A percentile compares a stretch with the other conserved stretches of the same genome.
Evolutionary conservation across 2,888 invertebrate species (phyloP).

Genomic region (Drosophila mettleri): DNA sequence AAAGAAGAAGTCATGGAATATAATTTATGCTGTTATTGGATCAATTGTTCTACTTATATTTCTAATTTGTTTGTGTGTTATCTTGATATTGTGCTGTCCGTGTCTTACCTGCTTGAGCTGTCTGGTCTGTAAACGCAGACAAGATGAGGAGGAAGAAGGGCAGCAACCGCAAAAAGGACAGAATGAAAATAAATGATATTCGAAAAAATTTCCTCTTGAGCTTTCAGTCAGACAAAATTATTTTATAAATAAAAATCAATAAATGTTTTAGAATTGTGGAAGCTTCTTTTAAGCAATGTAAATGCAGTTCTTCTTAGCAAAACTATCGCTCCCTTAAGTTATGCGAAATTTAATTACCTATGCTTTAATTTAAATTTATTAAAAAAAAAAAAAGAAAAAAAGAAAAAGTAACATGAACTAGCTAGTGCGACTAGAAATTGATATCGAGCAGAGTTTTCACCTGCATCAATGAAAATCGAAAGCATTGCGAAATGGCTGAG

Average conservation of each 20-base stretch:
- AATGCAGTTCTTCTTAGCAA: too few species aligned
- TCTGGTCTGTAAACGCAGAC: background rate
- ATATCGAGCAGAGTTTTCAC: conserved; percentile 38
- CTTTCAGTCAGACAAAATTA: too few species aligned
- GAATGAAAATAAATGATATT: background rate
- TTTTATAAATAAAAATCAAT: too few species aligned
- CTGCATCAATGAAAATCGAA: conserved; percentile 57
- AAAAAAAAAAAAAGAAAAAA: too few species aligned
- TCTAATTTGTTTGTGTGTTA: conserved; percentile 10
- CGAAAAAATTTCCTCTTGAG: too few species aligned
- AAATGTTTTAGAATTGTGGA: too few species aligned
- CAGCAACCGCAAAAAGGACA: background rate
- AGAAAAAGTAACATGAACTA: too few species aligned
- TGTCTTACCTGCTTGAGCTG: conserved; percentile 3
- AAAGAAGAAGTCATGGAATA: background rate
- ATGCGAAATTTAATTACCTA: too few species aligned
- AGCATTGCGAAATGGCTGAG: conserved; percentile 73
- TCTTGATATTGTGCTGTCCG: conserved; percentile 28
- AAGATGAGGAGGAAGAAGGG: background rate
- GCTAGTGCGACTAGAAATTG: background rate
- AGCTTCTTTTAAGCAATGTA: too few species aligned
- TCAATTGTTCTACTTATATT: background rate
- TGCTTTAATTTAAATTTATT: too few species aligned
- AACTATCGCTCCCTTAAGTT: too few species aligned
- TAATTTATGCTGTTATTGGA: background rate